Evolutionary conservation across 1,140 invertebrate genomes (phyloP).

Genomic region (Pseudobourletiella spinata): DNA sequence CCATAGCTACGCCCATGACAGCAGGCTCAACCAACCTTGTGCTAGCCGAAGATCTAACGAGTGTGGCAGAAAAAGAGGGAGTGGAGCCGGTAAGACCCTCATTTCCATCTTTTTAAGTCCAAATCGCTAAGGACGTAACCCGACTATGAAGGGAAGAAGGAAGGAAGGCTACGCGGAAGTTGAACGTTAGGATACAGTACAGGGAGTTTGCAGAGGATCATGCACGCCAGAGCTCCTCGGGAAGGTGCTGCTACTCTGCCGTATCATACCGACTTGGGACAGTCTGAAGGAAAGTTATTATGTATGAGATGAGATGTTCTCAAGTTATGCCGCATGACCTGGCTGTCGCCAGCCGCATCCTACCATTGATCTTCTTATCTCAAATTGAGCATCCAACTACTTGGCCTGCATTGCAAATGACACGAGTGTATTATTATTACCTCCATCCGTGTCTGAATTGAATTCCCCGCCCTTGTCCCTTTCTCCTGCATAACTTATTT

Average conservation of each 20-base stretch:
- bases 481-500: not conserved
- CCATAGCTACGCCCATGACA: too few species aligned
- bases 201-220: too few species aligned
- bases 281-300: not conserved
- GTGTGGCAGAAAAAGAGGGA: too few species aligned
- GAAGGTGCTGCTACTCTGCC: not conserved
- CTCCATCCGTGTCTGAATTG: slow-evolving; percentile 7
- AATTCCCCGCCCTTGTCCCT: not conserved
- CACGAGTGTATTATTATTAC: slow-evolving; percentile 9
- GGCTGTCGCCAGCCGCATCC: not conserved
- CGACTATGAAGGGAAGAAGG: too few species aligned
- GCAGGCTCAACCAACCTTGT: too few species aligned
- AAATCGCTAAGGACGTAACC: too few species aligned
- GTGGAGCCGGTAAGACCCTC: too few species aligned
- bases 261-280: too few species aligned
- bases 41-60: too few species aligned
- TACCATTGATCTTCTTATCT: slow-evolving; percentile 6
- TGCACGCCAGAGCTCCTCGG: not conserved
- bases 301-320: slow-evolving; percentile 3
- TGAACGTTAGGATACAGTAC: too few species aligned
- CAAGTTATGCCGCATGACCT: not conserved
- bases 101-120: too few species aligned
- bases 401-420: slow-evolving; percentile 6
- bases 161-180: too few species aligned
- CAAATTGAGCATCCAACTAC: not conserved